Conservation (phyloP, 2,113 vertebrate species). For the Neotragus moschatus region DNA sequence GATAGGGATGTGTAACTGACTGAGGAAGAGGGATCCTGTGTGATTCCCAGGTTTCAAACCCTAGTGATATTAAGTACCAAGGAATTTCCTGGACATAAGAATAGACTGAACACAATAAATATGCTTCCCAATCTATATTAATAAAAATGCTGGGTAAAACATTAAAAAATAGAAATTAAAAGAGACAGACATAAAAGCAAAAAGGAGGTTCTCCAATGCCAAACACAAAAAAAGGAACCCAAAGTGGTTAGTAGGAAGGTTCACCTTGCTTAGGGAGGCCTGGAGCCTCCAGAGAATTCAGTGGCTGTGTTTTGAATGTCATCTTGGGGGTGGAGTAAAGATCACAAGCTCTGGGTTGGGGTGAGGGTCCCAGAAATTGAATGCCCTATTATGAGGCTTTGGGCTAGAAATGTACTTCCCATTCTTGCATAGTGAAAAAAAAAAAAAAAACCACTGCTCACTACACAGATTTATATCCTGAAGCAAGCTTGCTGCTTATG, state of each 20-base stretch:
- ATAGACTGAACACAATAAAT: neutral
- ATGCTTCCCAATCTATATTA: neutral
- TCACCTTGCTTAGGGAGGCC: neutral
- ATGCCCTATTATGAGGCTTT: neutral
- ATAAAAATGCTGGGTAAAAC: neutral
- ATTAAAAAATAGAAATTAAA: neutral
- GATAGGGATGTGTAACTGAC: neutral
- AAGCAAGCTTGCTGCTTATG: neutral
- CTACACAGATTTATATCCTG: neutral
- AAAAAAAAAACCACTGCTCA: neutral
- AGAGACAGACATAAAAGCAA: neutral
- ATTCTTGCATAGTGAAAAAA: neutral
- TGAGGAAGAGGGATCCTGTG: neutral
- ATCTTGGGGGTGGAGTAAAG: neutral
- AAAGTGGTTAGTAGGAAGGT: neutral
- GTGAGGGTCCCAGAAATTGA: neutral
- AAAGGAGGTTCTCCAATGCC: neutral
- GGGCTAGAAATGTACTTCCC: neutral
- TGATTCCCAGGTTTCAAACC: neutral
- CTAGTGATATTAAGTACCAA: neutral
- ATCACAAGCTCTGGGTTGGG: neutral
- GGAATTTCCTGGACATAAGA: neutral
- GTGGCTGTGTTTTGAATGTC: neutral
- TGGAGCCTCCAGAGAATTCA: neutral
- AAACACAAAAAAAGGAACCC: neutral